A percentile compares a stretch with the other conserved stretches of the same genome.
These are phyloP conservation scores for Hyles euphorbiae DNA, from an alignment of 1,140 invertebrate genomes.

Conservation along the genomic window DNA sequence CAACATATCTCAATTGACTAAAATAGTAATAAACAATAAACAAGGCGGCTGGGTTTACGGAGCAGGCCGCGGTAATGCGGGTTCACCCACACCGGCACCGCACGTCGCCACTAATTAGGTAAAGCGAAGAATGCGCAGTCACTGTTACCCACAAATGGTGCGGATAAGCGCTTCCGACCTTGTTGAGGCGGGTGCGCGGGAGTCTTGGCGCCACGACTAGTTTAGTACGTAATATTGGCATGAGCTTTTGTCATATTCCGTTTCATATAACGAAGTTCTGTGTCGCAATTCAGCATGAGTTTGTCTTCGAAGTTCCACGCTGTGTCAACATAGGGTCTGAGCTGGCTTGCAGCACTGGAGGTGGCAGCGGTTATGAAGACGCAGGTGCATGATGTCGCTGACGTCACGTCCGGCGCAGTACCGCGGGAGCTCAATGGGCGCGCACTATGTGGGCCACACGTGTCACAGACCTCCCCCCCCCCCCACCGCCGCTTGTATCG, in stretches of 20 bases:
- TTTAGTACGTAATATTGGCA: constrained; percentile 12
- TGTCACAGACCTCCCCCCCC: constrained; percentile 37
- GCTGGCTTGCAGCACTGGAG: no score
- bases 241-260: no score
- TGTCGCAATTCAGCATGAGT: no score
- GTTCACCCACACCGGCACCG: constrained; percentile 66
- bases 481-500: constrained; percentile 24
- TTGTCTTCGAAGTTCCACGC: no score
- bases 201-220: constrained; percentile 46
- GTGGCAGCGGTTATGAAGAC: constrained; percentile 13
- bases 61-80: constrained; percentile 40
- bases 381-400: constrained; percentile 43
- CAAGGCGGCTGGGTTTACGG: constrained; percentile 33
- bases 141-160: constrained; percentile 51
- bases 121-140: constrained; percentile 41
- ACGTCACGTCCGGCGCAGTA: constrained; percentile 57
- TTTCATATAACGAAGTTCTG: no score
- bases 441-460: constrained; percentile 69
- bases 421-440: constrained; percentile 51
- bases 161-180: constrained; percentile 49
- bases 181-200: constrained; percentile 55
- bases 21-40: constrained; percentile 55
- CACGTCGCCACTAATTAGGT: constrained; percentile 54
- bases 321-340: no score
- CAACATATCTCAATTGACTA: constrained; percentile 34